Evolutionary conservation across 1,140 invertebrate species (phyloP).

Genomic region (Drosophila ananassae): DNA sequence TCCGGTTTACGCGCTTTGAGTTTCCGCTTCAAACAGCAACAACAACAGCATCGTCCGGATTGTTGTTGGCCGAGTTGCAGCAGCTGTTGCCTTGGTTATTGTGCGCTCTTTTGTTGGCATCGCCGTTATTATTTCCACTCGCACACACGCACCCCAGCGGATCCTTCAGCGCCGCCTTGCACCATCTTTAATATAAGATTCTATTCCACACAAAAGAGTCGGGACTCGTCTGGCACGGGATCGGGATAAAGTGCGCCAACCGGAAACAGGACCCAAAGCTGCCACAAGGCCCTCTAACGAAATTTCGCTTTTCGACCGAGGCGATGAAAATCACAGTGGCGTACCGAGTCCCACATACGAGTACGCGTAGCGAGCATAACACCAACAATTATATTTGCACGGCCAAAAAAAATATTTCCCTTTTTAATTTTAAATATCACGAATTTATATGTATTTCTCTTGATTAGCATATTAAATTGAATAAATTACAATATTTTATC

Average conservation of each 20-base stretch:
- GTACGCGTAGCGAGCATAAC: conserved; percentile 31
- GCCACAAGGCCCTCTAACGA: conserved; percentile 10
- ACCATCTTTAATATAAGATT: conserved; percentile 81
- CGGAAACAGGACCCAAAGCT: neutral
- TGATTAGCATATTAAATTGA: too few relatives aligned
- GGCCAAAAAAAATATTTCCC: neutral
- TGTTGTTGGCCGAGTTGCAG: conserved; percentile 71
- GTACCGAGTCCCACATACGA: conserved; percentile 12
- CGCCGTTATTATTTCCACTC: conserved; percentile 70
- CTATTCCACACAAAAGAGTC: conserved; percentile 67
- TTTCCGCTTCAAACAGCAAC: conserved; percentile 76
- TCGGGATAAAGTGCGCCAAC: neutral
- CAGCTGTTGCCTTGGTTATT: conserved; percentile 81
- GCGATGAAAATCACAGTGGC: conserved; percentile 44
- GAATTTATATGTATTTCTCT: too few relatives aligned
- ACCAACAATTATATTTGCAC: conserved; percentile 30
- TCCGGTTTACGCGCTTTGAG: conserved; percentile 82
- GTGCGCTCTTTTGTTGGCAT: conserved; percentile 71
- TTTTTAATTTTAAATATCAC: too few relatives aligned
- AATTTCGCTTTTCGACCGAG: conserved; percentile 49
- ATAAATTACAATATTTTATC: too few relatives aligned
- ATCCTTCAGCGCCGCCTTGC: conserved; percentile 51
- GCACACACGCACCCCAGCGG: conserved; percentile 13
- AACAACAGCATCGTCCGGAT: conserved; percentile 48
- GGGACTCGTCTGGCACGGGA: conserved; percentile 8